Base-by-base conservation (phyloP, 2,797 vertebrate genomes). In the Propithecus deckenii region DNA sequence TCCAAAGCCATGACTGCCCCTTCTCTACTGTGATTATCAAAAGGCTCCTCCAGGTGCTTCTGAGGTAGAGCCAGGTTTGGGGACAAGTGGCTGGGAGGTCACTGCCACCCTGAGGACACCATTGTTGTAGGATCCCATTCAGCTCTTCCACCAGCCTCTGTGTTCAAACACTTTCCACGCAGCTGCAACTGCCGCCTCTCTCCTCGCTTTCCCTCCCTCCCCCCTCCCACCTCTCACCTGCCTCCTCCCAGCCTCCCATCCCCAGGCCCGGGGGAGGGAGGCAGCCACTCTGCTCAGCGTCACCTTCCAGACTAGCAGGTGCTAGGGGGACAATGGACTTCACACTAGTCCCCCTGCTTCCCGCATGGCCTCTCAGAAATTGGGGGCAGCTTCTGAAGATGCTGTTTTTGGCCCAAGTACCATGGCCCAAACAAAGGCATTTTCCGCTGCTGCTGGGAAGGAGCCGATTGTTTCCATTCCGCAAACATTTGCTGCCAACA, bases 401-500 rank as follows among this genome's bases (percentile, higher is more conserved):
- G 22, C 67, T 35, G 85, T 81, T 97, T 98, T 97, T 97, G 97
- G 97, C 96, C 91, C 95, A 80, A 84, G 84, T 76, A 85, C 76
- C 86, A 55, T 7, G 86, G 95, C 93, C 91, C 86, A 96, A 97
- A 97, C 97, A 98, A 97, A 98, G 63, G 97, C 96, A 86, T 97
- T 97, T 96, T 96, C 94, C 84, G 20, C 13, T 65, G 83, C 94
- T 96, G 91, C 96, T 92, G 97, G 94, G 96, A 95, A 97, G 91
- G 96, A 46, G 85, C 97, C 97, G 94, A 97, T 98, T 97, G 97
- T 98, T 98, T 97, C 95, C 89, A 94, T 94, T 96, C 93, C 94
- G 97, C 95, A 88, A 91, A 69, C 0, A 41, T 91, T 97, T 30
- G 79, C 96, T 96, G 98, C 98, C 92, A 97, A 81, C 35, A 12